These are phyloP conservation scores for Drosophila cracens DNA, from an alignment of 2,888 invertebrate species.

Conservation along the genomic window DNA sequence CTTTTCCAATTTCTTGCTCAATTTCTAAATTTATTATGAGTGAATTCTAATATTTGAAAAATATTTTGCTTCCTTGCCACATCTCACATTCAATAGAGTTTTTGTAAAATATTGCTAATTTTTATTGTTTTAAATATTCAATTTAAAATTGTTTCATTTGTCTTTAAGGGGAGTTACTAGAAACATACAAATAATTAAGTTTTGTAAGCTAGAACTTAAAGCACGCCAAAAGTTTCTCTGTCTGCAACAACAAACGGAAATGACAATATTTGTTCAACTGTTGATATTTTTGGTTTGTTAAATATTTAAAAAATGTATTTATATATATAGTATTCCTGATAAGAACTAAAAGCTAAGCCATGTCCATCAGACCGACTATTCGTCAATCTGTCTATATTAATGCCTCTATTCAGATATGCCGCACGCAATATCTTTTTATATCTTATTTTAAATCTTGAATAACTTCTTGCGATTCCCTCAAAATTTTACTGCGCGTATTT, in stretches of 20 bases:
- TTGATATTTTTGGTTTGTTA: background rate
- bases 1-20: background rate
- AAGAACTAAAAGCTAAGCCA: background rate
- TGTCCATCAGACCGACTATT: background rate
- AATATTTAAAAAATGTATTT: background rate
- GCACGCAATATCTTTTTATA: background rate
- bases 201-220: background rate
- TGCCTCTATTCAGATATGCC: too few relatives aligned
- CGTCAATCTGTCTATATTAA: background rate
- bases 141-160: background rate
- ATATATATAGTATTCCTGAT: background rate
- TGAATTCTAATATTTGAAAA: background rate
- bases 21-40: background rate
- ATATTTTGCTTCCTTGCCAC: background rate
- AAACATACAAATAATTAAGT: background rate
- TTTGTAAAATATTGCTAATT: background rate
- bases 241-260: background rate
- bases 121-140: background rate
- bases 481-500: background rate
- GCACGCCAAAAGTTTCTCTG: too few relatives aligned
- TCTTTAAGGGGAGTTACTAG: background rate
- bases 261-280: background rate
- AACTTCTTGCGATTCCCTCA: background rate
- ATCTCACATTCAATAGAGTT: background rate
- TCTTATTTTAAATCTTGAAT: background rate